Percentiles rank a stretch among this genome's conserved stretches.
Conservation (phyloP, 23 tunicate species). For the Oikopleura dioica region DNA sequence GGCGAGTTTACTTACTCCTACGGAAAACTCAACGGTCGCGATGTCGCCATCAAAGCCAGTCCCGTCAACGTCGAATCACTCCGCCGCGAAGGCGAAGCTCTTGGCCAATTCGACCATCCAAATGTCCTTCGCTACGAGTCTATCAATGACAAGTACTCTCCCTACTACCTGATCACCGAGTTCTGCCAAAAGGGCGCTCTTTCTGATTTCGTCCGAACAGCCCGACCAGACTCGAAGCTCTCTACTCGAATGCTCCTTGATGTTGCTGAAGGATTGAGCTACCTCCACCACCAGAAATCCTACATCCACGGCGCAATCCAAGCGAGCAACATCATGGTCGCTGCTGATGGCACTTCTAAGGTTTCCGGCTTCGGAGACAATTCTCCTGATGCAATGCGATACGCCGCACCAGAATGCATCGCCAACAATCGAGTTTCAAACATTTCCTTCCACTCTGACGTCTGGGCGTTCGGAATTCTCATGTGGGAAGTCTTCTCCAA, state of each 20-base stretch:
- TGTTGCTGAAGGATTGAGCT: background rate
- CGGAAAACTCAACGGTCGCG: background rate
- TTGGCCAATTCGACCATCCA: background rate
- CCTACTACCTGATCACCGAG: background rate
- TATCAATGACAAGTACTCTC: background rate
- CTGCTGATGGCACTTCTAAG: background rate
- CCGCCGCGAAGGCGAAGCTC: background rate
- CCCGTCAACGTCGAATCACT: too few species aligned
- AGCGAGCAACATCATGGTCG: background rate
- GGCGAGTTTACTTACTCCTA: background rate
- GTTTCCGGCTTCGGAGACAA: background rate
- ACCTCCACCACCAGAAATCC: background rate
- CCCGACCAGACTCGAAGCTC: background rate
- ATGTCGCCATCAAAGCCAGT: background rate
- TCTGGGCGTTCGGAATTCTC: constrained; percentile 91
- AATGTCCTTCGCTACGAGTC: background rate
- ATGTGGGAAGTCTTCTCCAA: constrained; percentile 92
- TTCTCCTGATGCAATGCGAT: constrained; percentile 29
- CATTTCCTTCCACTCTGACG: constrained; percentile 23
- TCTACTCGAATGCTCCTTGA: background rate
- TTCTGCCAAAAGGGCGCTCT: background rate
- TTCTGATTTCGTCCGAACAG: background rate
- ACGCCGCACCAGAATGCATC: constrained; percentile 94
- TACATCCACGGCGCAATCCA: background rate
- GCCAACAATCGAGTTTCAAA: background rate